Base-by-base conservation (phyloP, 2,797 vertebrate genomes). In the Myioborus miniatus region DNA sequence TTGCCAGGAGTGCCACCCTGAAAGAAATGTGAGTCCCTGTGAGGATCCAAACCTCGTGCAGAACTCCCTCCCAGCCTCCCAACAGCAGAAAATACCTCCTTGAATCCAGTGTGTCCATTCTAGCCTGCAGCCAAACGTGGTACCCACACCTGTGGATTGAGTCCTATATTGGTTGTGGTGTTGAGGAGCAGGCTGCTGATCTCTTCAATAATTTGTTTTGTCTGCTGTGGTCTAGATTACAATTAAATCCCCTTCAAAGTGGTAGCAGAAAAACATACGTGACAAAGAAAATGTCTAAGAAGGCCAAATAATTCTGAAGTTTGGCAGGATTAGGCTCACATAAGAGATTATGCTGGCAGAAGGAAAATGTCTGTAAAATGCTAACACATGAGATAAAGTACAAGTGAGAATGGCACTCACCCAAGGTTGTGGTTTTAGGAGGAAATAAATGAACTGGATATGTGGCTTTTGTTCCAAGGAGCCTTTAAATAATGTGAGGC, bases 391-490 rank as follows among this genome's bases (percentile, higher is more conserved):
- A 90, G 63, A 85, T 75, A 55, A 91, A 91, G 78, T 75, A 83
- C 60, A 67, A 85, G 30, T 47, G 63, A 86, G 62, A 87, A 78
- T 90, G 87, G 69, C 65, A 49, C 49, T 84, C 50, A 56, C 67
- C 56, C 77, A 95, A 79, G 74, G 49, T 29, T 18, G 0, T 90
- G 36, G 50, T 82, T 95, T 86, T 76, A 90, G 74, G 52, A 92
- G 70, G 44, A 94, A 77, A 92, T 17, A 84, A 80, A 70, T 90
- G 56, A 95, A 79, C 77, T 89, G 30, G 5, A 65, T 94, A n/a
- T 63, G 30, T 87, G 63, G 34, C 44, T 90, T 94, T 83, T 93
- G 34, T 90, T 93, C 37, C 52, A 72, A 49, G 34, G 17, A 84
- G n/a, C 67, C 34, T 76, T 95, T 92, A 82, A 94, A 79, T 91